Conservation (phyloP, 1,140 invertebrate species). For the Heliothis subflexa region DNA sequence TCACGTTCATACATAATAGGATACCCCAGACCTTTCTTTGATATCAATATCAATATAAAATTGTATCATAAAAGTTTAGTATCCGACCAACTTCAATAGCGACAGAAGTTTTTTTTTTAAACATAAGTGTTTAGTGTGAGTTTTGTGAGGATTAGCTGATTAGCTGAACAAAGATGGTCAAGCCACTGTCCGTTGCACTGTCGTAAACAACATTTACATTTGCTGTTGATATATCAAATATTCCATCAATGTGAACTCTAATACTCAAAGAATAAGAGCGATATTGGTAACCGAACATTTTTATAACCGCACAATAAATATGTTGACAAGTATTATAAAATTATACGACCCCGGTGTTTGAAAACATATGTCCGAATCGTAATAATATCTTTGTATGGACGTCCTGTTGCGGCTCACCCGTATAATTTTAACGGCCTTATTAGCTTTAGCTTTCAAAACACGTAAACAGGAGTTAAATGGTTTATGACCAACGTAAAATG, state of each 20-base stretch:
- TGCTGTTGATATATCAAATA: neutral
- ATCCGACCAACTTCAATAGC: constrained; percentile 54
- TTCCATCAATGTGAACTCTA: neutral
- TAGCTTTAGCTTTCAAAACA: constrained; percentile 71
- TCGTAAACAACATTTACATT: constrained; percentile 33
- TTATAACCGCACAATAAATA: constrained; percentile 39
- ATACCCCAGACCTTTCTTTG: constrained; percentile 54
- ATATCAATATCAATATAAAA: constrained; percentile 63
- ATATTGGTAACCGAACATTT: neutral
- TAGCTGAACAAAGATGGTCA: constrained; percentile 56
- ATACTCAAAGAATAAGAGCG: neutral
- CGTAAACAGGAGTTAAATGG: constrained; percentile 70
- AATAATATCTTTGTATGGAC: constrained; percentile 62
- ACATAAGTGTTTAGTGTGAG: constrained; percentile 57
- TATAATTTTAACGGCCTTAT: constrained; percentile 78
- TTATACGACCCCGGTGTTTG: constrained; percentile 71
- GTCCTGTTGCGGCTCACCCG: constrained; percentile 64
- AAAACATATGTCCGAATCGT: constrained; percentile 66
- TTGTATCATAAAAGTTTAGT: constrained; percentile 68
- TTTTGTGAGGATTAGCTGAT: constrained; percentile 59
- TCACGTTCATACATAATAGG: constrained; percentile 59
- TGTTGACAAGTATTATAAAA: constrained; percentile 65
- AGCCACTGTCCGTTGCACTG: constrained; percentile 46
- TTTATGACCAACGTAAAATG: constrained; percentile 68
- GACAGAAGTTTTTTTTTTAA: constrained; percentile 46